Base-by-base conservation (phyloP, 2,797 vertebrate genomes). In the Sciaenops ocellatus region DNA sequence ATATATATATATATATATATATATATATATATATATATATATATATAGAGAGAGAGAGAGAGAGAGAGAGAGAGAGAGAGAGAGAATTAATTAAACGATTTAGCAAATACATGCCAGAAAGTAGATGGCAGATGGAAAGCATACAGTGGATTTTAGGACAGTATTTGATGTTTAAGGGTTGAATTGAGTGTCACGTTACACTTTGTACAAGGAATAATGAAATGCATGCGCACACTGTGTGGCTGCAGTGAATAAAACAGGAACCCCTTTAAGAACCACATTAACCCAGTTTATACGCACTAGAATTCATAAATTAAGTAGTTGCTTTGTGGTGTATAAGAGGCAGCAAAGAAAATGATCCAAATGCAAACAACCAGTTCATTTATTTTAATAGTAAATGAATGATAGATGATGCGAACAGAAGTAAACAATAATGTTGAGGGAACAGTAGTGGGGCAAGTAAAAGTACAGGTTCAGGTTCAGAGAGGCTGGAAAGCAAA, bases 41-140 rank as follows among this genome's bases (percentile, higher is more conserved):
- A n/a, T n/a, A n/a, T n/a, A n/a, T n/a, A n/a, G n/a, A n/a, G n/a
- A n/a, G n/a, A n/a, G n/a, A n/a, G n/a, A n/a, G n/a, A n/a, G n/a
- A n/a, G n/a, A n/a, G n/a, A n/a, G n/a, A n/a, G n/a, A n/a, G n/a
- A n/a, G n/a, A n/a, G n/a, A n/a, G n/a, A n/a, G n/a, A n/a, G n/a
- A n/a, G n/a, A n/a, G 54, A 78, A 67, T 63, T 69, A 62, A 88
- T 87, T 81, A 80, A 75, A 73, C 70, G 28, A 38, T 38, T 38
- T 38, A 38, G 8, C 34, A 38, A 38, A 38, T 38, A 38, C 34
- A 38, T 2, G 2, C 34, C 8, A 38, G 61, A 83, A 75, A 30
- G 47, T 30, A 80, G 65, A 65, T 79, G 24, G 59, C 47, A 41
- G 50, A 13, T 46, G 54, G 61, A 73, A 42, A 52, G 10, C 4